phyloP scores from a whole-genome alignment of 2,888 invertebrate species.

The Drosophila leonis region DNA sequence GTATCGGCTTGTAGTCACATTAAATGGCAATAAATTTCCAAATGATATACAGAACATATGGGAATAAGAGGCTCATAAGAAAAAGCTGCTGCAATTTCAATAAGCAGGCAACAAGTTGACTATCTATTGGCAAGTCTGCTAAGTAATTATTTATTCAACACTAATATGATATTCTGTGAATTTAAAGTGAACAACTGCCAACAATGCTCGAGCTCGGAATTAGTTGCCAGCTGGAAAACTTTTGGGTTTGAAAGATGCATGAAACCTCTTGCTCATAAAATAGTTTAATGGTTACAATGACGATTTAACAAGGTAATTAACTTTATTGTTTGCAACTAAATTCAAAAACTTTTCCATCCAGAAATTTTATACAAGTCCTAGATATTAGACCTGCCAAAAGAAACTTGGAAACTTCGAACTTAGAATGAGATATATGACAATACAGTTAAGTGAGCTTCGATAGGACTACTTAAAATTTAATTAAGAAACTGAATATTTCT shows the following conservation, averaged over 20 bases:
- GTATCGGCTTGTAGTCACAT: constrained; percentile 11
- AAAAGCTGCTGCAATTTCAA: not conserved
- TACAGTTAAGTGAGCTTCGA: too few species aligned
- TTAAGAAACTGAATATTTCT: too few species aligned
- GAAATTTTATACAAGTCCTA: too few species aligned
- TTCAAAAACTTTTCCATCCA: not conserved
- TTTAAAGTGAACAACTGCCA: not conserved
- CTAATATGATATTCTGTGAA: not conserved
- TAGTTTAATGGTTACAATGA: not conserved
- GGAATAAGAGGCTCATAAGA: not conserved
- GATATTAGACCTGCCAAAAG: not conserved
- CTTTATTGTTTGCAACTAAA: not conserved
- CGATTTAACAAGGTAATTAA: not conserved
- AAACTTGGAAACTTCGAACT: too few species aligned
- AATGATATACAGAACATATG: constrained; percentile 32
- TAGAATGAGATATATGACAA: too few species aligned
- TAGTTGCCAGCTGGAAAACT: not conserved
- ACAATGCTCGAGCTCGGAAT: not conserved
- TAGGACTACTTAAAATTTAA: too few species aligned
- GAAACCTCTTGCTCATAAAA: too few species aligned
- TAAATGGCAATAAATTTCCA: constrained; percentile 37
- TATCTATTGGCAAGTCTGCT: constrained; percentile 23
- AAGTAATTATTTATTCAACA: not conserved
- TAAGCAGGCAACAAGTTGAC: constrained; percentile 11
- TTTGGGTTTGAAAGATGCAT: too few species aligned